phyloP scores from a whole-genome alignment of 2,888 invertebrate species.

The Lepetodrilus schrolli region DNA sequence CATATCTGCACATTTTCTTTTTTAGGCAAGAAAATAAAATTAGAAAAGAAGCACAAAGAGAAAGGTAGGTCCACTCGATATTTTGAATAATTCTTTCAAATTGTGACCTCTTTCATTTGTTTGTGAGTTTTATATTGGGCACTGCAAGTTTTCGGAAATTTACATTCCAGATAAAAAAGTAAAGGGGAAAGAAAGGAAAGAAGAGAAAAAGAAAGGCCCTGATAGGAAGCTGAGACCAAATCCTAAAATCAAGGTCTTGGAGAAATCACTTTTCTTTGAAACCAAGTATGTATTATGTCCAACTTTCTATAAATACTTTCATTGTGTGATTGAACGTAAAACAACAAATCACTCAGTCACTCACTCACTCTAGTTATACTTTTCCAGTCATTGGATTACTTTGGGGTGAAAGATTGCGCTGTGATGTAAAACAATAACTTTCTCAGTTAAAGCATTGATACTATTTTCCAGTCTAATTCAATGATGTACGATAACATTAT shows the following conservation, averaged over 20 bases:
- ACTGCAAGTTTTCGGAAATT: background rate
- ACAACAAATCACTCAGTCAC: too few relatives aligned
- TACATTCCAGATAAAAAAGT: constrained; percentile 36
- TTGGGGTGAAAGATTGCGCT: background rate
- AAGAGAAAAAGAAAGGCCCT: constrained; percentile 60
- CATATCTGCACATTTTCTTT: background rate
- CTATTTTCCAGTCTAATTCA: background rate
- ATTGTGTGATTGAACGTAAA: too few relatives aligned
- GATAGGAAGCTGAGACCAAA: constrained; percentile 72
- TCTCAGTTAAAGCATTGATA: too few relatives aligned
- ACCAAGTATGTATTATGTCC: constrained; percentile 66
- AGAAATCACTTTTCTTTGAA: constrained; percentile 75
- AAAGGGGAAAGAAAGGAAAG: constrained; percentile 45
- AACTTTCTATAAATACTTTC: too few relatives aligned
- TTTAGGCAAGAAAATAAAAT: constrained; percentile 9
- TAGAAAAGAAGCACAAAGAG: constrained; percentile 32
- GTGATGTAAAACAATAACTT: too few relatives aligned
- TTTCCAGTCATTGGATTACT: too few relatives aligned
- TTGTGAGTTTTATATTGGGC: too few relatives aligned
- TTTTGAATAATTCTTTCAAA: background rate
- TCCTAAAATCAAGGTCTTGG: constrained; percentile 71
- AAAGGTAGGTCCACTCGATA: background rate
- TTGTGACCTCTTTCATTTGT: too few relatives aligned
- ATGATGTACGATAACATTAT: background rate
- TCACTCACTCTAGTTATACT: too few relatives aligned